These are phyloP conservation scores for Capra hircus DNA, from an alignment of 2,113 vertebrate species.

Conservation along the genomic window DNA sequence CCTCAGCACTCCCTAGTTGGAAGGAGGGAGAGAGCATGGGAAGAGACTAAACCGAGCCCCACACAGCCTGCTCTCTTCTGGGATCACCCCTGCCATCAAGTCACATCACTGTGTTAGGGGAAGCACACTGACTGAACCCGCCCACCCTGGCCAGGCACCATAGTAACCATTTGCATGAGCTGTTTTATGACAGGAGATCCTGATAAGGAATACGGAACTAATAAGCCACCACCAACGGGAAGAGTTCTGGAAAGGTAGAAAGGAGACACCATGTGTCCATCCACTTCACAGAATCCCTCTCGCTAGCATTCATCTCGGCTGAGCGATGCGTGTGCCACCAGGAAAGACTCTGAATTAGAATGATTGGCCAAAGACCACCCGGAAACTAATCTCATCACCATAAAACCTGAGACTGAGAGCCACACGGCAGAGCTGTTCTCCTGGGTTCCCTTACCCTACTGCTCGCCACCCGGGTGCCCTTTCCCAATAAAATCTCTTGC, in stretches of 20 bases:
- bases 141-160: no score
- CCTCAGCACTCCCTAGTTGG: not conserved
- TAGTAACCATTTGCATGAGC: no score
- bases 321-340: no score
- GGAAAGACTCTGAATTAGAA: not conserved
- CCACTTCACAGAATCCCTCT: not conserved
- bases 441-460: not conserved
- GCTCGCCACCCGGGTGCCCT: no score
- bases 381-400: not conserved
- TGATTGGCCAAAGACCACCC: not conserved
- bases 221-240: no score
- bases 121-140: no score
- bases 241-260: no score
- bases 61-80: not conserved
- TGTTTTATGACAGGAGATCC: no score
- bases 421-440: not conserved
- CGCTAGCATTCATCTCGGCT: not conserved
- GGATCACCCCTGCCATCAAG: not conserved
- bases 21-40: not conserved
- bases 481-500: no score
- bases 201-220: no score
- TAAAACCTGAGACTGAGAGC: not conserved
- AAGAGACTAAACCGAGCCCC: not conserved
- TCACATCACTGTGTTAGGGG: no score
- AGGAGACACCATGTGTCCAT: rapidly evolving